Evolutionary conservation across 1,140 invertebrate species (phyloP).

Genomic region (Wiebesia pumilae): DNA sequence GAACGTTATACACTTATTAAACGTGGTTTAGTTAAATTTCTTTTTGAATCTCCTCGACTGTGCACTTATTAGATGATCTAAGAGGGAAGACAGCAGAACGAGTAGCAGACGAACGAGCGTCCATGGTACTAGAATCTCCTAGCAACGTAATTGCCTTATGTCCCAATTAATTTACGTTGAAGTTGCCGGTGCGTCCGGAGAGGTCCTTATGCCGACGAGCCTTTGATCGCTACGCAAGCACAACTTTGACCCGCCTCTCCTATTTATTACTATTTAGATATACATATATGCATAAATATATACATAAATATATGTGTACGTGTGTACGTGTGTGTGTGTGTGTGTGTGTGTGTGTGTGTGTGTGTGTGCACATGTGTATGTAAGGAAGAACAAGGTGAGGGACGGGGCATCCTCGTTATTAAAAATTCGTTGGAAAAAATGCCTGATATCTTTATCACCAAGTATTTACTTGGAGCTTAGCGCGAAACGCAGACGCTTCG

Average conservation of each 20-base stretch:
- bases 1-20: background rate
- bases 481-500: background rate
- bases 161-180: slow-evolving; percentile 70
- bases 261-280: slow-evolving; percentile 45
- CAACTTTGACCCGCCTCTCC: slow-evolving; percentile 51
- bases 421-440: no score
- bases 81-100: background rate
- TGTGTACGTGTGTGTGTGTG: no score
- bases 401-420: no score
- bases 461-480: background rate
- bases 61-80: background rate
- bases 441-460: background rate
- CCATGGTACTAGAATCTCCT: slow-evolving; percentile 13
- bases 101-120: background rate
- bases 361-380: no score
- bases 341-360: no score
- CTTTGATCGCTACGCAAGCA: background rate
- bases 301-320: no score
- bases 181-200: slow-evolving; percentile 49
- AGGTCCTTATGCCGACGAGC: background rate
- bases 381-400: no score
- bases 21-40: background rate
- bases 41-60: background rate
- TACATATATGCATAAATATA: no score
- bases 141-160: slow-evolving; percentile 65